Evolutionary conservation across 2,888 invertebrate genomes (phyloP), one percentile per base, ranked within the genome.

Genomic region (Hypercompe scribonia): DNA sequence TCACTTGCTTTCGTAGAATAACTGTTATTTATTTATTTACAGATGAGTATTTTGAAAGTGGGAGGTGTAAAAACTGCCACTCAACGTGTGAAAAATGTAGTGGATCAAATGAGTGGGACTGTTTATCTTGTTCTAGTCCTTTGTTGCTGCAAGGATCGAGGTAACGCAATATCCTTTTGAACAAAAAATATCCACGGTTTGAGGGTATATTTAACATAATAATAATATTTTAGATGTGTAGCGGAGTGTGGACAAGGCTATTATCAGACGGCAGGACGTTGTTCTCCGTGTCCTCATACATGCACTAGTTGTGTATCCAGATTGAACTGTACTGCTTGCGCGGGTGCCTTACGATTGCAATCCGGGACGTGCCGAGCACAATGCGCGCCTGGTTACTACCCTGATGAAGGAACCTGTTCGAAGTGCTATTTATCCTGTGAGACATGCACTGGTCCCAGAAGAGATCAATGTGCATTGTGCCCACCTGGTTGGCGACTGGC

Each of bases 341-440:
- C 97, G 67, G 96, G 97, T 75, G 97, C 97, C 69, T 96, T 98
- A 84, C 97, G 98, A 89, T 94, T 98, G 71, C 98, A 98, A 92
- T 98, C 97, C 81, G 98, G 98, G 65, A 98, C 98, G 74, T 98
- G 98, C 90, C 96, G 97, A 75, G 97, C 97, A 3, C 97, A 97
- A 1, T 98, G 98, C 87, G 97, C 98, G 28, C 96, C 89, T 83
- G 98, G 98, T 13, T 98, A 98, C 91, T 98, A 98, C 93, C 98
- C 98, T 85, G 98, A 98, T 90, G 97, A 98, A 73, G 98, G 98
- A 24, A 97, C 97, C 61, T 98, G 98, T 90, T 96, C 97, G 65
- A 97, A 98, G 87, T 98, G 98, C 89, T 98, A 98, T 88, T 96
- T 98, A 78, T 98, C 98, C 68, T 98, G 98, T 90, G 97, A 97